These are phyloP conservation scores for Gorsachius goisagi DNA, from an alignment of 2,113 vertebrate species.

Conservation along the genomic window DNA sequence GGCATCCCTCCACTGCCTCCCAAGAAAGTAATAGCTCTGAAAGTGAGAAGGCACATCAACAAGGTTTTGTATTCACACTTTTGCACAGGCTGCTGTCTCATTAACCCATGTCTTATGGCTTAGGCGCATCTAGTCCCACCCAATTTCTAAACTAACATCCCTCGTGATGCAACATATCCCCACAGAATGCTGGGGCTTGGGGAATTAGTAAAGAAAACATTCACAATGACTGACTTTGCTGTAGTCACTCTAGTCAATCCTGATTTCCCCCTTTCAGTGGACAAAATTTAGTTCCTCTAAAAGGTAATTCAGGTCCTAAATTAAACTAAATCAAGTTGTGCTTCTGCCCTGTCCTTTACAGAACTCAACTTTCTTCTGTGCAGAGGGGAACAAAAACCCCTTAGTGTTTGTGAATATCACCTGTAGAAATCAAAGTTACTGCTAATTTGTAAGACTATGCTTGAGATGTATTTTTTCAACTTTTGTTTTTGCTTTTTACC, in stretches of 20 bases:
- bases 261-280: not conserved
- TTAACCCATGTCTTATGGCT: not conserved
- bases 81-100: not conserved
- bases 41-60: not conserved
- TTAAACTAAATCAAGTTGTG: not conserved
- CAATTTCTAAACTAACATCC: not conserved
- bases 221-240: not conserved
- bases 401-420: not conserved
- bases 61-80: not conserved
- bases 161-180: not conserved
- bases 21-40: not conserved
- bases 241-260: not conserved
- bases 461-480: not conserved
- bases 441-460: not conserved
- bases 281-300: not conserved
- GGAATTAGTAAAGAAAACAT: not conserved
- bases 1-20: not conserved
- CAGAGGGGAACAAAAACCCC: not conserved
- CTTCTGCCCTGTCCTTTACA: not conserved
- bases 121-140: not conserved
- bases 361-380: accelerated
- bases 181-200: not conserved
- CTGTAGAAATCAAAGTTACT: not conserved
- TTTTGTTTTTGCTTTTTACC: not conserved
- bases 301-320: not conserved